Conservation (phyloP, 1,140 invertebrate species). For the Heterodera carotae region DNA sequence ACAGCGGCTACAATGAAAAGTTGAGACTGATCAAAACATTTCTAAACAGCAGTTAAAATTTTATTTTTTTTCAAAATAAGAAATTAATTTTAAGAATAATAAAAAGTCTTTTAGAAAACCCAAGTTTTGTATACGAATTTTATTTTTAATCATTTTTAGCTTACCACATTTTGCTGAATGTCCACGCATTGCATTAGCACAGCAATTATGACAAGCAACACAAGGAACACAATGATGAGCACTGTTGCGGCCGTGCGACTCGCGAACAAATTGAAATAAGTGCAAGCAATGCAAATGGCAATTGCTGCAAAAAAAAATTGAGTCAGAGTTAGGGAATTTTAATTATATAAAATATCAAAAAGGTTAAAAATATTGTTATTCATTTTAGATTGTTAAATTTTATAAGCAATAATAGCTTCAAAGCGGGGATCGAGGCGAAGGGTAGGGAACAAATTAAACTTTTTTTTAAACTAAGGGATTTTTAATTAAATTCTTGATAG, state of each 20-base stretch:
- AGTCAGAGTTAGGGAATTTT: not conserved
- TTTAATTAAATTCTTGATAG: not conserved
- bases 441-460: no score
- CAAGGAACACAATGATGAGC: constrained; percentile 10
- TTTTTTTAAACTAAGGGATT: not conserved
- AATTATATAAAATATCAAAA: no score
- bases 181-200: not conserved
- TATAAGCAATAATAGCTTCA: no score
- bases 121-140: not conserved
- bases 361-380: no score
- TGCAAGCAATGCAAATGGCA: constrained; percentile 4
- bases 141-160: not conserved
- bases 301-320: not conserved
- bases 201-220: not conserved
- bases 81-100: not conserved
- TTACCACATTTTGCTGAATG: not conserved
- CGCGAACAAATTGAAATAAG: not conserved
- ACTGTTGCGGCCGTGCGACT: not conserved
- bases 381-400: no score
- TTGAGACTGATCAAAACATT: not conserved
- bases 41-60: not conserved
- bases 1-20: not conserved
- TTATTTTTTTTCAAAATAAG: not conserved
- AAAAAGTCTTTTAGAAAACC: no score
- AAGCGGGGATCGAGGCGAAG: no score